These are phyloP conservation scores for Sphinx pinastri DNA, from an alignment of 2,888 invertebrate genomes.

Conservation along the genomic window DNA sequence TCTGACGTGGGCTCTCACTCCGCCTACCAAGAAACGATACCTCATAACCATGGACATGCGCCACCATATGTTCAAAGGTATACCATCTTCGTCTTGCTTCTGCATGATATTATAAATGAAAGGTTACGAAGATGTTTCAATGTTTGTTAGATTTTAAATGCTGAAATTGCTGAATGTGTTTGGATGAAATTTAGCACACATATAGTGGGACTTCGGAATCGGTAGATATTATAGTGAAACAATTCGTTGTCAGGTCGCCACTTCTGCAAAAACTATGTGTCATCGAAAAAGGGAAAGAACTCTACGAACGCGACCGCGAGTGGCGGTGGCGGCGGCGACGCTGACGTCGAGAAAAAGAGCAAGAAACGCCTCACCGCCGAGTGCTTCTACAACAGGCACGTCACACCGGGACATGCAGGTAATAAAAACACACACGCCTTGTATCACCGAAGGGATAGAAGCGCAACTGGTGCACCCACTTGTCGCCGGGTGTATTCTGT, in stretches of 20 bases:
- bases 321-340: conserved; percentile 56
- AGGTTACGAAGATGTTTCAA: no score
- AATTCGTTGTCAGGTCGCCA: conserved; percentile 64
- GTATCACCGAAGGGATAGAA: neutral
- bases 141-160: no score
- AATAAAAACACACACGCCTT: conserved; percentile 12
- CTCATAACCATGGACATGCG: conserved; percentile 80
- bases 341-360: conserved; percentile 62
- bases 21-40: conserved; percentile 68
- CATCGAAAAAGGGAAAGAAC: conserved; percentile 65
- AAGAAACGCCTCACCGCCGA: conserved; percentile 70
- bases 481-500: no score
- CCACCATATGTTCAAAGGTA: conserved; percentile 82
- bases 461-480: no score
- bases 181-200: no score
- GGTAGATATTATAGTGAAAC: no score
- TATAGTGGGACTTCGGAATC: no score
- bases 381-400: conserved; percentile 69
- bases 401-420: conserved; percentile 78
- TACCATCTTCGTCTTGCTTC: neutral
- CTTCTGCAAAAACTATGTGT: conserved; percentile 67
- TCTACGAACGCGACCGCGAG: conserved; percentile 42
- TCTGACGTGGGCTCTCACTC: conserved; percentile 67
- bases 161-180: neutral
- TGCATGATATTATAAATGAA: no score